Base-by-base conservation (phyloP, 2,113 vertebrate genomes). In the Onychorhynchus coronatus region DNA sequence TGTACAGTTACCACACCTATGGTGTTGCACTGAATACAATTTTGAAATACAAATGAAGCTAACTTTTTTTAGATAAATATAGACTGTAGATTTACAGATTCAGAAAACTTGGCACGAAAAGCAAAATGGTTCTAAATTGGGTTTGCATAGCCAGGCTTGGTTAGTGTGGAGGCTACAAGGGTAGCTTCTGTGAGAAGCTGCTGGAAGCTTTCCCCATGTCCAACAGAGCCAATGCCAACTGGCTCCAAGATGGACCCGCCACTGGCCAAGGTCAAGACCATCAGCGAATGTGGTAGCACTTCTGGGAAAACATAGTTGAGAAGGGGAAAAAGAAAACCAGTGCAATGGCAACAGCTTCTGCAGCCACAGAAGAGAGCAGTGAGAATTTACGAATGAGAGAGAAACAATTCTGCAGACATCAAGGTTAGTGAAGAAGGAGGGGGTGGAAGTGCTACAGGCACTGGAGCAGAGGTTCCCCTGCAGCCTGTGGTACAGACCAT, bases 261-360 rank as follows among this genome's bases (percentile, higher is more conserved):
- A 3, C 50, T 46, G 59, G 44, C 28, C 37, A 39, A 58, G 44
- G 16, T 12, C 8, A 9, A 35, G 21, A 20, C 20, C 37, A 31
- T 16, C 0, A 0, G 0, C 3, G 6, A 31, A 44, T 21, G 28
- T 52, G 27, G 13, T 2, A 25, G 13, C 7, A 16, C 24, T 39
- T 39, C 39, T 35, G 46, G 17, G 9, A 39, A 23, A 61, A 59
- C n/a, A n/a, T 3, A 7, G 28, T 12, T 41, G 39, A 59, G 39
- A 53, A 59, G 17, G 13, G 8, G 5, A 2, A 9, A 25, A 42
- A 23, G 16, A 28, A 0, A 1, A 2, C 9, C 12, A 39, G 12
- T 39, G 19, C 18, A 59, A 39, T 9, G 39, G 15, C 23, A 75
- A 14, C 25, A 65, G 13, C 1, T 1, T 7, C 15, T n/a, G 23